Percentiles rank a stretch among this genome's conserved stretches.
These are phyloP conservation scores for Piliocolobus tephrosceles DNA, from an alignment of 2,113 vertebrate species.

Conservation along the genomic window DNA sequence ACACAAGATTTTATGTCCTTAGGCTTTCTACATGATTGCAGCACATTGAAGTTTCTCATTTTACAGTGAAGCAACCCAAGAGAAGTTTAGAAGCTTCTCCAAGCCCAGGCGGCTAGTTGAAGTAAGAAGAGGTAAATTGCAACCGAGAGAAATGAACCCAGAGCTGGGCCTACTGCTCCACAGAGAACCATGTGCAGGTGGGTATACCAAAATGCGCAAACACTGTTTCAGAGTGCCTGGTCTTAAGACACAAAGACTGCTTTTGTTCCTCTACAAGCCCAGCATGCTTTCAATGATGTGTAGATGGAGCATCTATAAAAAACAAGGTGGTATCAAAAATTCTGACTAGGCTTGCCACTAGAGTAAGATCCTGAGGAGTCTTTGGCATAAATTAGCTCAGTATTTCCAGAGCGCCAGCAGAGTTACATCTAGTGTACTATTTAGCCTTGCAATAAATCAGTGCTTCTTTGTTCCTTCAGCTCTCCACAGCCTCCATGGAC, in stretches of 20 bases:
- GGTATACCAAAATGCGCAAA: neutral
- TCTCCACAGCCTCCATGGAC: neutral
- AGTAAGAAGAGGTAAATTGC: neutral
- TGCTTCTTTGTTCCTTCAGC: neutral
- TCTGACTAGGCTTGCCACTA: neutral
- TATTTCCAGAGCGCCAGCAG: neutral
- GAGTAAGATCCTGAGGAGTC: neutral
- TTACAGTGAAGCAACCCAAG: neutral
- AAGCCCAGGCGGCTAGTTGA: neutral
- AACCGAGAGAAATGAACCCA: neutral
- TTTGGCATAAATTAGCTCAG: slow-evolving; percentile 22
- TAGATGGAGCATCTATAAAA: neutral
- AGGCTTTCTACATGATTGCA: neutral
- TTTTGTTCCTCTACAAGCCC: neutral
- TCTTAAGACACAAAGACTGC: neutral
- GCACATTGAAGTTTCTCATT: neutral
- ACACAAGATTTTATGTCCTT: neutral
- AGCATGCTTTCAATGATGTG: neutral
- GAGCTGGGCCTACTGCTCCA: neutral
- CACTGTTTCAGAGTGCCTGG: neutral
- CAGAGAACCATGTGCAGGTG: neutral
- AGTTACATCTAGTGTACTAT: neutral
- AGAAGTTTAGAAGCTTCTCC: neutral
- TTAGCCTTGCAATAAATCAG: slow-evolving; percentile 38
- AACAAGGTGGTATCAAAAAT: neutral